Percentiles rank a stretch among this genome's conserved stretches.
Conservation (phyloP, 2,888 invertebrate genomes). For the Standfussiana lucernea region DNA sequence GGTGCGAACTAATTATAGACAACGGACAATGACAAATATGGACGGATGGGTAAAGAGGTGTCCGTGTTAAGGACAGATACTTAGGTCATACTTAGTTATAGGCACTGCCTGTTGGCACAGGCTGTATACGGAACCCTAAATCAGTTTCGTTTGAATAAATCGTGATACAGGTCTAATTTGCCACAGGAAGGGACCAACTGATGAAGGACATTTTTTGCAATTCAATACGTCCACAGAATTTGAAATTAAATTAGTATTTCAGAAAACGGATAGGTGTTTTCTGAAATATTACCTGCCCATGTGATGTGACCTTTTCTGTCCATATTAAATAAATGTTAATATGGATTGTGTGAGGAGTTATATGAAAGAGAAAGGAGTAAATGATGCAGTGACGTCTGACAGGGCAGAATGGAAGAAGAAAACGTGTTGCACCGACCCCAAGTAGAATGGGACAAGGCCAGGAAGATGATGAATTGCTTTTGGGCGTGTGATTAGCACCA, state of each 20-base stretch:
- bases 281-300: not conserved
- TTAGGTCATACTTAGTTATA: not conserved
- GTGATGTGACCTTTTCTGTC: not conserved
- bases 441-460: not conserved
- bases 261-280: slow-evolving; percentile 8
- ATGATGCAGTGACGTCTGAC: not conserved
- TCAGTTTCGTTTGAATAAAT: slow-evolving; percentile 30
- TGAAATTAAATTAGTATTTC: slow-evolving; percentile 48
- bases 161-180: slow-evolving; percentile 44
- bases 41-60: not conserved
- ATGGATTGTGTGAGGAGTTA: not conserved
- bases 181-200: slow-evolving; percentile 54
- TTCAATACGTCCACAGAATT: slow-evolving; percentile 41
- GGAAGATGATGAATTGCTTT: not conserved
- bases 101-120: not conserved
- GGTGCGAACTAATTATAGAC: not conserved
- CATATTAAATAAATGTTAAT: not conserved
- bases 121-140: slow-evolving; percentile 5
- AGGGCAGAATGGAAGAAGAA: not conserved
- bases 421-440: not conserved
- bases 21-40: not conserved
- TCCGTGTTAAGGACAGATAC: not conserved
- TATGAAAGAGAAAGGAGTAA: not conserved
- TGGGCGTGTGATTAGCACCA: too few relatives aligned
- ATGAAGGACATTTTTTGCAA: slow-evolving; percentile 50